Conservation (phyloP, 2,113 vertebrate species). For the Spermophilus dauricus region DNA sequence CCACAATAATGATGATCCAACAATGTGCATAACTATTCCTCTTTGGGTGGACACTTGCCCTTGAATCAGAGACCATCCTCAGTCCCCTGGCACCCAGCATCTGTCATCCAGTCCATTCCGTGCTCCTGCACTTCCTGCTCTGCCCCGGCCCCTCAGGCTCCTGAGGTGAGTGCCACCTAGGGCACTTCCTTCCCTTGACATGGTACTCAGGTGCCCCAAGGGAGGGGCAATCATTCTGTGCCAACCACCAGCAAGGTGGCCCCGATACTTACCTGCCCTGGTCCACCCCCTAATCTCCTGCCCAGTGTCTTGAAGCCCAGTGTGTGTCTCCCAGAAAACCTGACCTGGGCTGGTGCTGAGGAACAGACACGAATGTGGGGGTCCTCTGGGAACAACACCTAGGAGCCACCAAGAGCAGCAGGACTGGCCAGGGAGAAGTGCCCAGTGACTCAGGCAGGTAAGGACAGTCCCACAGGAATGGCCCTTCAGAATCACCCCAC, state of each 20-base stretch:
- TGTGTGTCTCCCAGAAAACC: not conserved
- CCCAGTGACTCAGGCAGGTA: accelerated
- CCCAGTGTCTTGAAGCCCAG: not conserved
- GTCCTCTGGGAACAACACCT: not conserved
- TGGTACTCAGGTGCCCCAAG: not conserved
- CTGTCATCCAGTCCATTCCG: not conserved
- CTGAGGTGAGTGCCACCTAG: not conserved
- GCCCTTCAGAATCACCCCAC: not conserved
- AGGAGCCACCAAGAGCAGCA: not conserved
- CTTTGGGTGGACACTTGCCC: accelerated
- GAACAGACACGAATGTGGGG: accelerated
- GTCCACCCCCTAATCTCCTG: not conserved
- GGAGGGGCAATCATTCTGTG: not conserved
- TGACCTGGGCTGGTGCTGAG: not conserved
- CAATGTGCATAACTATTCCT: accelerated
- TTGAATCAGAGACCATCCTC: accelerated
- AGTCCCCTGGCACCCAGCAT: not conserved
- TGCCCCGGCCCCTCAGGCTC: not conserved
- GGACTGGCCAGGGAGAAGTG: accelerated
- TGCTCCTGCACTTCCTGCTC: accelerated
- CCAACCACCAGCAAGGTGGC: not conserved
- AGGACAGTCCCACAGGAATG: accelerated
- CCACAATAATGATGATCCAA: accelerated
- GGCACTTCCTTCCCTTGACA: not conserved
- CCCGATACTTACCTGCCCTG: not conserved